These are phyloP conservation scores for Drosophila merina DNA, from an alignment of 2,888 invertebrate species.

Conservation along the genomic window DNA sequence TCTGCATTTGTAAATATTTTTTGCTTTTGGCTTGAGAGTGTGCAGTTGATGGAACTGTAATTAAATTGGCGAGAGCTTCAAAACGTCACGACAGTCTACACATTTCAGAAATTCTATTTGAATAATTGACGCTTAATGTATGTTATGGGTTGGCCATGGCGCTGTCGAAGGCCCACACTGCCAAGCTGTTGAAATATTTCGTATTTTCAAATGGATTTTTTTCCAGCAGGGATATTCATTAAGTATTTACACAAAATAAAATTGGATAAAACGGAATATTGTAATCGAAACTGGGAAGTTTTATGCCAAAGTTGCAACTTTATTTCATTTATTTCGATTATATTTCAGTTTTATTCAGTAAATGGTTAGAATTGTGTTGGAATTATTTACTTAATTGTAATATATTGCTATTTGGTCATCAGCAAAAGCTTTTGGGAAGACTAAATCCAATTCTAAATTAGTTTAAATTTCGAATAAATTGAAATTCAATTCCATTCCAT, in stretches of 20 bases:
- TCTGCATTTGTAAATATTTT: conserved; percentile 54
- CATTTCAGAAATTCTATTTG: conserved; percentile 60
- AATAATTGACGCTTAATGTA: conserved; percentile 61
- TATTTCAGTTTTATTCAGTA: neutral
- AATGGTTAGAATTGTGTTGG: neutral
- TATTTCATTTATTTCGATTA: neutral
- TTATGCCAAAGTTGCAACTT: neutral
- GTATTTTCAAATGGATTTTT: conserved; percentile 5
- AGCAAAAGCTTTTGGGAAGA: too few species aligned
- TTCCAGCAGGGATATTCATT: conserved; percentile 20
- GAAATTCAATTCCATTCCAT: too few species aligned
- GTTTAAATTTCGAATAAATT: too few species aligned
- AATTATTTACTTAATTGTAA: neutral
- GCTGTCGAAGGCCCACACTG: conserved; percentile 8
- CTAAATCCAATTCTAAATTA: too few species aligned
- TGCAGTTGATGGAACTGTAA: conserved; percentile 55
- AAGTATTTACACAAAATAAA: conserved; percentile 24
- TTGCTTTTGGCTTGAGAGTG: conserved; percentile 20
- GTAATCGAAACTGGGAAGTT: conserved; percentile 12
- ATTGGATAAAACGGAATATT: conserved; percentile 7
- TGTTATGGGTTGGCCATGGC: conserved; percentile 11
- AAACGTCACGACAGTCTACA: conserved; percentile 44
- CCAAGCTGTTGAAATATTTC: conserved; percentile 27
- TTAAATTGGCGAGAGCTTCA: conserved; percentile 49
- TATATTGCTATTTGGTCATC: neutral